Percentiles rank a stretch among this genome's conserved stretches.
These are phyloP conservation scores for Caenorhabditis japonica DNA, from an alignment of 2,888 invertebrate species.

Conservation along the genomic window DNA sequence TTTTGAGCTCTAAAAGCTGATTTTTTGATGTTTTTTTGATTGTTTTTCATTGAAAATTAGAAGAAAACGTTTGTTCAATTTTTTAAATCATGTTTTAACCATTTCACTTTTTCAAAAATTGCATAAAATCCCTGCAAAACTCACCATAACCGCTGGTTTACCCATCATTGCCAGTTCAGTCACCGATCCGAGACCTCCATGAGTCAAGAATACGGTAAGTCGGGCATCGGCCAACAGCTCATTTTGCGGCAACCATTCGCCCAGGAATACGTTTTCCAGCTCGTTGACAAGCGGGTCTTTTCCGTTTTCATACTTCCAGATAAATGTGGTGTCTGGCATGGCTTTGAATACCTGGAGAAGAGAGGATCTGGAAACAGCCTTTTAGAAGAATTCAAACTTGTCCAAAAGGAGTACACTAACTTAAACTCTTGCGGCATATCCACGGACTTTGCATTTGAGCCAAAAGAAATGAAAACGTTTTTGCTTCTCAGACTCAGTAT, in stretches of 20 bases:
- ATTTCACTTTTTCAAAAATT: too few relatives aligned
- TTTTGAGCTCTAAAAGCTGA: too few relatives aligned
- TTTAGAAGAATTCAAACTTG: slow-evolving; percentile 7
- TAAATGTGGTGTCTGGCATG: slow-evolving; percentile 56
- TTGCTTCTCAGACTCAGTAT: slow-evolving; percentile 39
- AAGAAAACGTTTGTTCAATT: too few relatives aligned
- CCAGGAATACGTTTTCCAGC: slow-evolving; percentile 54
- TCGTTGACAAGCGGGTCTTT: slow-evolving; percentile 24
- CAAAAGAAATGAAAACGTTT: slow-evolving; percentile 56
- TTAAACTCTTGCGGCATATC: slow-evolving; percentile 48
- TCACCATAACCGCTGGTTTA: slow-evolving; percentile 48
- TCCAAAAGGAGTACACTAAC: slow-evolving; percentile 17
- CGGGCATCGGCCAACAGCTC: slow-evolving; percentile 49
- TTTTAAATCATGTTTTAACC: too few relatives aligned
- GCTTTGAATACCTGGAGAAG: slow-evolving; percentile 33
- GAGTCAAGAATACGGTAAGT: slow-evolving; percentile 58
- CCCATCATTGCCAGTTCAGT: slow-evolving; percentile 57
- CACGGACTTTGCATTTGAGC: slow-evolving; percentile 47
- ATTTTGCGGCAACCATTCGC: slow-evolving; percentile 45
- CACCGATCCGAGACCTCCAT: slow-evolving; percentile 53
- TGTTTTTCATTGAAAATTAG: too few relatives aligned
- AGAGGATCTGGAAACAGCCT: slow-evolving; percentile 22
- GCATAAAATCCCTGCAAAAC: background rate
- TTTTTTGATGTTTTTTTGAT: too few relatives aligned
- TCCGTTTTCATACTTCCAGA: slow-evolving; percentile 64